A percentile compares a stretch with the other conserved stretches of the same genome.
Conservation (phyloP, 2,113 vertebrate genomes). For the Prionailurus bengalensis region DNA sequence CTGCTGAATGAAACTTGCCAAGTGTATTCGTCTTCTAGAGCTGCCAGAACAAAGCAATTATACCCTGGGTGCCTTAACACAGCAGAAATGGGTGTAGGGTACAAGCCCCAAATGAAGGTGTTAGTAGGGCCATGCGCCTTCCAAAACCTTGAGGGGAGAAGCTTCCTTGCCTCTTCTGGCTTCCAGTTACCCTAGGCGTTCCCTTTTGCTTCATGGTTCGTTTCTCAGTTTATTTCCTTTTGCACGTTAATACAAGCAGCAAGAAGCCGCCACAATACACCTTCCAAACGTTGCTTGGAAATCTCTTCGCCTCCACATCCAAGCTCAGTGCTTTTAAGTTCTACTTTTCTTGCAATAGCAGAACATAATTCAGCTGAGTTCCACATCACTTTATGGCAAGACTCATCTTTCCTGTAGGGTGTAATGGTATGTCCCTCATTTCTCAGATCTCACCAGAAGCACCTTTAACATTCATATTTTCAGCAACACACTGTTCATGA, state of each 20-base stretch:
- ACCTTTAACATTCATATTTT: rapidly evolving
- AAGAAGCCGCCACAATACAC: background rate
- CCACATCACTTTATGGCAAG: background rate
- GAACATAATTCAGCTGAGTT: background rate
- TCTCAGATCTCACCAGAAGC: background rate
- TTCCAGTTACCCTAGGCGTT: background rate
- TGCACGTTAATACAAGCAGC: background rate
- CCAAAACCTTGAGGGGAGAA: background rate
- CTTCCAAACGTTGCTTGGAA: background rate
- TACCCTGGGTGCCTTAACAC: background rate
- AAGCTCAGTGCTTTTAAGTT: background rate
- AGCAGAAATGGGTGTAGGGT: background rate
- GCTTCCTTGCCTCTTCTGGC: background rate
- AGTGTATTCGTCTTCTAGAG: background rate
- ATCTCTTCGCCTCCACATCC: background rate
- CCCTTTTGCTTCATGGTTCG: background rate
- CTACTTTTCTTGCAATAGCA: background rate
- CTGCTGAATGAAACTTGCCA: background rate
- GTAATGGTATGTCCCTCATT: background rate
- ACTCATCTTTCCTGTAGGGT: background rate
- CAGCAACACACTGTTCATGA: background rate
- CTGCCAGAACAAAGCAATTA: background rate
- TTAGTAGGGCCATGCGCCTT: background rate
- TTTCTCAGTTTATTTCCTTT: background rate
- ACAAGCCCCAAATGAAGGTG: background rate